These are phyloP conservation scores for Troides helena DNA, from an alignment of 2,888 invertebrate genomes.

Conservation along the genomic window DNA sequence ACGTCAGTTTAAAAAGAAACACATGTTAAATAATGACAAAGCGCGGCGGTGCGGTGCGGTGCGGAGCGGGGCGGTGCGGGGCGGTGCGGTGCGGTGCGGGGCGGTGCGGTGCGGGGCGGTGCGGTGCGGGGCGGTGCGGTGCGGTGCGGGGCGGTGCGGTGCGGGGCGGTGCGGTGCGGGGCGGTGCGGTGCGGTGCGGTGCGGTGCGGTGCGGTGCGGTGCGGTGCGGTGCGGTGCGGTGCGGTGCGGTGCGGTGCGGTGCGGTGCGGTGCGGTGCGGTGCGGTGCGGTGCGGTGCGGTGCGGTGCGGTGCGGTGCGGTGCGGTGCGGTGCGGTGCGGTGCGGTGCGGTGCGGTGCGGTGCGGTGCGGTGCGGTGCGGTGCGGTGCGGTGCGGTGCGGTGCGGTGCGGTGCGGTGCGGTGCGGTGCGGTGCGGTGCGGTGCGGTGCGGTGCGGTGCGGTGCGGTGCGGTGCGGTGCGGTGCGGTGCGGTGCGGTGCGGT, in stretches of 20 bases:
- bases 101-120: too few relatives aligned
- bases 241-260: not conserved
- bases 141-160: not conserved
- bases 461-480: not conserved
- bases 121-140: not conserved
- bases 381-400: not conserved
- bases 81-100: not conserved
- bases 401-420: not conserved
- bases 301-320: not conserved
- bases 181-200: not conserved
- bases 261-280: not conserved
- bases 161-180: not conserved
- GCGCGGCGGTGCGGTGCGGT: not conserved
- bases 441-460: not conserved
- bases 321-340: not conserved
- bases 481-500: not conserved
- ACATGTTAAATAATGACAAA: slow-evolving; percentile 27
- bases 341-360: not conserved
- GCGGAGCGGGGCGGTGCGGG: not conserved
- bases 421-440: not conserved
- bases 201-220: not conserved
- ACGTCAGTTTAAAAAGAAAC: slow-evolving; percentile 19
- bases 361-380: not conserved
- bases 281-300: not conserved
- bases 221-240: not conserved